Conservation (phyloP, 2,888 invertebrate genomes). For the Acronicta alni region DNA sequence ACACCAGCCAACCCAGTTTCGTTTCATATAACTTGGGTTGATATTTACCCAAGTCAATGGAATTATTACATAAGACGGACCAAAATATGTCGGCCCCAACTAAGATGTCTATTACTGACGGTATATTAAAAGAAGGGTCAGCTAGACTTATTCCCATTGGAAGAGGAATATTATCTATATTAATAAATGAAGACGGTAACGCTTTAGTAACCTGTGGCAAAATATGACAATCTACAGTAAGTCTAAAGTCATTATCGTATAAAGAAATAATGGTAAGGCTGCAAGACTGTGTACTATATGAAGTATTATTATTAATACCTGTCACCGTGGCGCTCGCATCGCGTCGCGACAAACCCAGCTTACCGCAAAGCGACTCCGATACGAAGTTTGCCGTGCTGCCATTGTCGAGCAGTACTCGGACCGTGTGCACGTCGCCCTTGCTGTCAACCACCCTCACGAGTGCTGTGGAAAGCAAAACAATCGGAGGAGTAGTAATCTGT, state of each 20-base stretch:
- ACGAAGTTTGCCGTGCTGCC: slow-evolving; percentile 4
- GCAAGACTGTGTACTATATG: not conserved
- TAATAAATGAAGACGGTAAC: not conserved
- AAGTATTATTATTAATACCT: slow-evolving; percentile 2
- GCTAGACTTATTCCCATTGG: no score
- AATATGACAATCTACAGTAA: not conserved
- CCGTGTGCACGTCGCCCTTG: not conserved
- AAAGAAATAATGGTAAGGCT: not conserved
- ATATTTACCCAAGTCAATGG: no score
- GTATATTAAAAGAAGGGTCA: no score
- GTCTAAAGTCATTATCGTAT: not conserved
- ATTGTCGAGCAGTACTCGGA: not conserved
- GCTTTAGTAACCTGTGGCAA: not conserved
- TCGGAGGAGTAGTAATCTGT: not conserved
- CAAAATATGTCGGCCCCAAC: no score
- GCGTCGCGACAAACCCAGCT: slow-evolving; percentile 4
- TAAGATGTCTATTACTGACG: no score
- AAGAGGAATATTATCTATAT: no score
- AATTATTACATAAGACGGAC: no score
- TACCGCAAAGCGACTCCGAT: not conserved
- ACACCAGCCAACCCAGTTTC: no score
- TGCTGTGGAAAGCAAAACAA: no score
- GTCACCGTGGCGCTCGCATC: not conserved
- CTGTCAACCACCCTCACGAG: not conserved
- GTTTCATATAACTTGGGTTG: no score